Conservation (phyloP, 2,113 vertebrate species). For the Xiphophorus couchianus region DNA sequence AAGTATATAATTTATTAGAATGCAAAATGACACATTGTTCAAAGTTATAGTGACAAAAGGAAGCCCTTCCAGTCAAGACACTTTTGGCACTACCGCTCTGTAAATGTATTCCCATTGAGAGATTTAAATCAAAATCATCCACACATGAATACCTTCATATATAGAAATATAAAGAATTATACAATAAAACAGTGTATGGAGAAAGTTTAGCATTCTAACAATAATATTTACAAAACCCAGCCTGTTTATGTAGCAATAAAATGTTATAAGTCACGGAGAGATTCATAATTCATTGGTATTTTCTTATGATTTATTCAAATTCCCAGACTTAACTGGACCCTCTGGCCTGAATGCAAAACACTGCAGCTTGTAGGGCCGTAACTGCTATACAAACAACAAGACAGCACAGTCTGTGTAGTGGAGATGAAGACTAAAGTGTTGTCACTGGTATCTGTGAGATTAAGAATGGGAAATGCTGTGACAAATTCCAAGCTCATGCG, state of each 20-base stretch:
- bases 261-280: conserved; percentile 2
- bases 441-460: conserved; percentile 22
- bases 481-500: conserved; percentile 29
- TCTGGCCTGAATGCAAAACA: not conserved
- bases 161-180: too few species aligned
- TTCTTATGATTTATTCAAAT: not conserved
- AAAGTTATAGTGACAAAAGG: too few species aligned
- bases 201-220: conserved; percentile 1
- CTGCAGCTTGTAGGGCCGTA: not conserved
- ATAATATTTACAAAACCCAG: not conserved
- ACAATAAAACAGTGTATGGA: not conserved
- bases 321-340: not conserved
- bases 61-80: too few species aligned
- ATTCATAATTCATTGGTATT: conserved; percentile 20
- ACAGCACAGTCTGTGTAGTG: not conserved
- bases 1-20: too few species aligned
- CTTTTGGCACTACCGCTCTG: too few species aligned
- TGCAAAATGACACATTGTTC: too few species aligned
- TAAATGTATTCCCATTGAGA: too few species aligned
- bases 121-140: too few species aligned
- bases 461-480: conserved; percentile 21
- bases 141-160: too few species aligned
- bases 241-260: not conserved
- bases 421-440: conserved; percentile 26
- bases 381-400: conserved; percentile 9